Conservation (phyloP, 2,888 invertebrate species). For the Eutolmus rufibarbis region DNA sequence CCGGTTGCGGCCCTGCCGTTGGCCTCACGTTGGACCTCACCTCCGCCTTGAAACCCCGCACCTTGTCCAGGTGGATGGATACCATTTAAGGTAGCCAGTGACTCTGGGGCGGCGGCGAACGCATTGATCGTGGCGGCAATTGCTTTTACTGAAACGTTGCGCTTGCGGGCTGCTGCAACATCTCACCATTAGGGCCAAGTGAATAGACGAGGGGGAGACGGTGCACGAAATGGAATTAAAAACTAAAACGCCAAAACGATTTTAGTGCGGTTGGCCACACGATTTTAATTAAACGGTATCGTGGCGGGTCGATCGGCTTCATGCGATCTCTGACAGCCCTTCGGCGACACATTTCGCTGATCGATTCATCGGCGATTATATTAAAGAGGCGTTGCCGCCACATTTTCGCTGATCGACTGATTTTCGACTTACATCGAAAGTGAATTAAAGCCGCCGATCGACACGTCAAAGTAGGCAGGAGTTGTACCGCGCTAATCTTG, state of each 20-base stretch:
- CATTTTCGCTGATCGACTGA: background rate
- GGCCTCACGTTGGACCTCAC: background rate
- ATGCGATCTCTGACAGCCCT: slow-evolving; percentile 15
- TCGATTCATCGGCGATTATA: slow-evolving; percentile 19
- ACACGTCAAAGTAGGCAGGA: background rate
- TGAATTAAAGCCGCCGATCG: slow-evolving; percentile 41
- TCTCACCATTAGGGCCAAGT: background rate
- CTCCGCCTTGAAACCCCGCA: background rate
- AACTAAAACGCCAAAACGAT: background rate
- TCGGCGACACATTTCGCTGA: slow-evolving; percentile 1
- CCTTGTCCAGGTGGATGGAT: background rate
- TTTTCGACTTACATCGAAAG: slow-evolving; percentile 42
- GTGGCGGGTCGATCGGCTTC: background rate
- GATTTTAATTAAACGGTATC: slow-evolving; percentile 39
- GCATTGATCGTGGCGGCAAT: background rate
- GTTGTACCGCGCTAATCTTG: background rate
- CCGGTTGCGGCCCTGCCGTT: background rate
- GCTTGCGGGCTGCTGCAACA: background rate
- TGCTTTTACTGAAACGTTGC: background rate
- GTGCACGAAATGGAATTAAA: slow-evolving; percentile 5
- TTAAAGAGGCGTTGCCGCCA: background rate
- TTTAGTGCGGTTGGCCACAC: slow-evolving; percentile 29
- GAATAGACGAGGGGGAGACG: background rate
- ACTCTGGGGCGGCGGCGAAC: background rate
- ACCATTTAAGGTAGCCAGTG: background rate